phyloP scores from a whole-genome alignment of 2,888 invertebrate genomes.

The Caenorhabditis afra region DNA sequence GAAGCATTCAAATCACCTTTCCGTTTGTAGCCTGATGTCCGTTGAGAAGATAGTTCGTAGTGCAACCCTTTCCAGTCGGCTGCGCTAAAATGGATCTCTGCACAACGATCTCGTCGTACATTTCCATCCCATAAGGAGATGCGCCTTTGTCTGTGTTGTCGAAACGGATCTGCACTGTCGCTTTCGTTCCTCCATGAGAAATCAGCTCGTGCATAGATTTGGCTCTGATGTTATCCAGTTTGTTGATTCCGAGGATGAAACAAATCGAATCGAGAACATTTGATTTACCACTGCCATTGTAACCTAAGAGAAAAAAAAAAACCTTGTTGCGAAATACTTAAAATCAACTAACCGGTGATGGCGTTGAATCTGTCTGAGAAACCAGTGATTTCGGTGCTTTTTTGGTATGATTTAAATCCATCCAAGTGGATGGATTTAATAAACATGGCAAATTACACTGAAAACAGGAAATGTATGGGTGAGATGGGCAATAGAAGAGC shows the following conservation, averaged over 20 bases:
- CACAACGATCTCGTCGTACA: conserved; percentile 91
- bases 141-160: conserved; percentile 88
- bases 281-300: conserved; percentile 76
- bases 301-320: conserved; percentile 46
- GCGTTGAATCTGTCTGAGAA: conserved; percentile 39
- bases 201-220: conserved; percentile 92
- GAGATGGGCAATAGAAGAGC: not conserved
- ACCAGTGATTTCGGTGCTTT: conserved; percentile 94
- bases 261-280: conserved; percentile 94
- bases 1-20: not conserved
- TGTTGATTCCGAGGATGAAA: conserved; percentile 95
- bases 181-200: conserved; percentile 96
- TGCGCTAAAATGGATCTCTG: conserved; percentile 38
- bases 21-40: conserved; percentile 91
- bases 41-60: conserved; percentile 91
- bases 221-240: conserved; percentile 84
- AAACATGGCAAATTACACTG: conserved; percentile 85
- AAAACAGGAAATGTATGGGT: no score
- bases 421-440: conserved; percentile 93
- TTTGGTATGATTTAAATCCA: conserved; percentile 98
- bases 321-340: no score
- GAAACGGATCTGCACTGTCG: conserved; percentile 94
- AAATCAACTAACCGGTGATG: conserved; percentile 34
- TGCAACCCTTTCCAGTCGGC: conserved; percentile 76
- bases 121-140: conserved; percentile 93